Conservation (phyloP, 2,113 vertebrate genomes). For the Coregonus clupeaformis region DNA sequence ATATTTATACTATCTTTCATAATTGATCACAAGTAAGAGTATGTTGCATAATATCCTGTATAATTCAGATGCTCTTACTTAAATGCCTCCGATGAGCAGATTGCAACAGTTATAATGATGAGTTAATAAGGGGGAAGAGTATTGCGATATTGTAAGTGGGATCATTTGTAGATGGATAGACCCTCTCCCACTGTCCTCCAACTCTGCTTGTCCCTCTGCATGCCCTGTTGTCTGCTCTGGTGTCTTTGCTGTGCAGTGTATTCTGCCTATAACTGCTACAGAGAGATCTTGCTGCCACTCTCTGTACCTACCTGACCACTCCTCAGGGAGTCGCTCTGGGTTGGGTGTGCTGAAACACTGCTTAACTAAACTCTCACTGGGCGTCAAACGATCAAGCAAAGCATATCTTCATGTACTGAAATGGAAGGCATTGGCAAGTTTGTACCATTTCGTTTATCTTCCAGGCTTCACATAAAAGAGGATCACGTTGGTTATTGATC, state of each 20-base stretch:
- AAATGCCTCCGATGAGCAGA: conserved; percentile 31
- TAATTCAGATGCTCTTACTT: conserved; percentile 60
- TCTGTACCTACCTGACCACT: background rate
- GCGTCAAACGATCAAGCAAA: conserved; percentile 32
- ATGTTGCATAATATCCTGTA: conserved; percentile 63
- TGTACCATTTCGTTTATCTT: background rate
- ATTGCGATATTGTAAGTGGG: too few relatives aligned
- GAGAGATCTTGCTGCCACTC: background rate
- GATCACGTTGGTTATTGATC: background rate
- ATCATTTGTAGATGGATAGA: background rate
- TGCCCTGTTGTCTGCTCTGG: conserved; percentile 17
- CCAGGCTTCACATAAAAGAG: conserved; percentile 8
- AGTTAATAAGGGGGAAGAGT: too few relatives aligned
- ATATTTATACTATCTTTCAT: conserved; percentile 54
- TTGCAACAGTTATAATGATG: too few relatives aligned
- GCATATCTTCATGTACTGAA: conserved; percentile 14
- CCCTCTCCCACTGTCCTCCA: background rate
- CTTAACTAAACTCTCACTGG: conserved; percentile 14
- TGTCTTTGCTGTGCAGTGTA: conserved; percentile 15
- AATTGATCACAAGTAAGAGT: conserved; percentile 66
- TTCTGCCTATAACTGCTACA: background rate
- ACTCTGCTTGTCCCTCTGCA: conserved; percentile 8
- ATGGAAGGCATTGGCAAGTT: conserved; percentile 1
- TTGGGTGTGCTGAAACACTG: conserved; percentile 36
- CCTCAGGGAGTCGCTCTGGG: background rate